Evolutionary conservation across 2,113 vertebrate species (phyloP).

Genomic region (Corythornis madagascariensis): DNA sequence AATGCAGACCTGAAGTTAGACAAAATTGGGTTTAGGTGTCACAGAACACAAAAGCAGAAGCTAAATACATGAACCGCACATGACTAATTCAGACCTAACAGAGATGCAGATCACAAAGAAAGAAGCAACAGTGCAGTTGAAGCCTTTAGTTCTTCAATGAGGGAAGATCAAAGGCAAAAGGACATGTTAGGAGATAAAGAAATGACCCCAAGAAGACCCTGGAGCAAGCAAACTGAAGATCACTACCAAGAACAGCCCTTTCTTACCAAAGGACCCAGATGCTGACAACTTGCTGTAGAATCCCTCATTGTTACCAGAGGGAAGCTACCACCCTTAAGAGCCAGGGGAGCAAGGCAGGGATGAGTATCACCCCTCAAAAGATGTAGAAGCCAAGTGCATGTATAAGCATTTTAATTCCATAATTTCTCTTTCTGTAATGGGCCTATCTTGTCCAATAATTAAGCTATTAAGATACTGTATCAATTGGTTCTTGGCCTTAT

Average conservation of each 20-base stretch:
- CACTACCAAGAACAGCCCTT: rapidly evolving
- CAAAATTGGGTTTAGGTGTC: background rate
- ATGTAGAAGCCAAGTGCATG: rapidly evolving
- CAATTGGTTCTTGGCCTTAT: background rate
- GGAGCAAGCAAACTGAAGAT: background rate
- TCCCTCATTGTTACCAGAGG: background rate
- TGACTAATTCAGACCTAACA: too few relatives aligned
- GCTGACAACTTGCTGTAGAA: background rate
- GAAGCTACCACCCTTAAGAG: background rate
- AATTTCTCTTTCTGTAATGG: background rate
- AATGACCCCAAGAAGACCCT: background rate
- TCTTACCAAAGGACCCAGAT: background rate
- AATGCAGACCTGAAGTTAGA: background rate
- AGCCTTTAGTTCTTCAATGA: background rate
- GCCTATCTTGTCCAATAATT: background rate
- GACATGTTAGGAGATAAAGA: background rate
- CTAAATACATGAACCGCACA: rapidly evolving
- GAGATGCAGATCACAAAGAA: background rate
- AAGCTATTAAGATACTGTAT: background rate
- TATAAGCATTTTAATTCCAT: background rate
- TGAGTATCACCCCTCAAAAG: rapidly evolving
- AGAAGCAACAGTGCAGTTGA: background rate
- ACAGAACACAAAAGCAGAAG: background rate
- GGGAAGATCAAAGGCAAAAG: background rate
- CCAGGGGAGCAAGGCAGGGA: background rate